These are phyloP conservation scores for Syngnathus typhle DNA, from an alignment of 2,113 vertebrate genomes.

Conservation along the genomic window DNA sequence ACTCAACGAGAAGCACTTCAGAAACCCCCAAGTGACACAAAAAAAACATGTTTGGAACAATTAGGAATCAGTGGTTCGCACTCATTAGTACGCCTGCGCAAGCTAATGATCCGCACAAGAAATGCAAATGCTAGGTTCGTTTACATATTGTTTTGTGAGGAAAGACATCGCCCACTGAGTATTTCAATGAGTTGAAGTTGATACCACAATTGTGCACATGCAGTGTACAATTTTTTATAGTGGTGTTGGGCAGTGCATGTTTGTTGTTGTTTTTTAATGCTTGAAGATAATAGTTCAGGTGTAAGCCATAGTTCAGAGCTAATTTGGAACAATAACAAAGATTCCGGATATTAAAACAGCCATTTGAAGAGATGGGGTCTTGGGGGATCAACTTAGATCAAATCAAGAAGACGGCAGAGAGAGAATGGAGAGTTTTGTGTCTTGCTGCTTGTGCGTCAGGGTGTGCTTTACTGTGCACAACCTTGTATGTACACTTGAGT, in stretches of 20 bases:
- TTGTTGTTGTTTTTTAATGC: conserved; percentile 4
- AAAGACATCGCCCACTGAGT: too few relatives aligned
- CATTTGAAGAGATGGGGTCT: conserved; percentile 35
- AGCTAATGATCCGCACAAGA: background rate
- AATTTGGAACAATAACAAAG: conserved; percentile 29
- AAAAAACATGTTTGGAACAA: background rate
- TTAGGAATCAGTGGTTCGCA: background rate
- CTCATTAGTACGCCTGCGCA: background rate
- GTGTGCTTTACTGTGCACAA: conserved; percentile 4
- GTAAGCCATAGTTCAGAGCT: conserved; percentile 10
- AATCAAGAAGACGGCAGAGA: conserved; percentile 26
- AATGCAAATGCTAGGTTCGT: too few relatives aligned
- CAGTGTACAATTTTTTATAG: background rate
- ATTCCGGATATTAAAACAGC: conserved; percentile 35
- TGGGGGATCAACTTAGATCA: conserved; percentile 54
- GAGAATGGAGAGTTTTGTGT: conserved; percentile 39
- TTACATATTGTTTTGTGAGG: too few relatives aligned
- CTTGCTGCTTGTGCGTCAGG: conserved; percentile 40
- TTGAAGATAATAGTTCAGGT: conserved; percentile 14
- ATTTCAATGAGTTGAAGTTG: too few relatives aligned
- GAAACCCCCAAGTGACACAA: background rate
- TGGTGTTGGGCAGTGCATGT: background rate
- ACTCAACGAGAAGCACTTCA: background rate
- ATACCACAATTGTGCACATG: too few relatives aligned
- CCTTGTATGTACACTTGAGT: background rate